A percentile compares a stretch with the other conserved stretches of the same genome.
These are phyloP conservation scores for Harpalus rufipes DNA, from an alignment of 2,888 invertebrate species.

Conservation along the genomic window DNA sequence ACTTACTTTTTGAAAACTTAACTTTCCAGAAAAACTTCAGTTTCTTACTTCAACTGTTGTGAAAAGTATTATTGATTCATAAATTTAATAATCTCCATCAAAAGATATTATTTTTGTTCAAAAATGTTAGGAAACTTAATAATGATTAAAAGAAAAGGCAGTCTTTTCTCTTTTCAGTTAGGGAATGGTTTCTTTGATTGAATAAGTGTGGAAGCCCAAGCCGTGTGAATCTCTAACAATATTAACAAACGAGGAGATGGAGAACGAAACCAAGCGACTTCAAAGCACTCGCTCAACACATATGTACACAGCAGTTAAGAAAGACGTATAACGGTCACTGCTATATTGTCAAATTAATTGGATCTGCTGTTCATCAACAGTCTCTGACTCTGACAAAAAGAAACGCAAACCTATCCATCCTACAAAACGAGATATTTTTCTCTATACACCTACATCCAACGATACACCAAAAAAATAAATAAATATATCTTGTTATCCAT, in stretches of 20 bases:
- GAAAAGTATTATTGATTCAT: neutral
- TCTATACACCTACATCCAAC: neutral
- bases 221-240: constrained; percentile 1
- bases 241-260: constrained; percentile 32
- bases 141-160: constrained; percentile 17
- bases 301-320: constrained; percentile 45
- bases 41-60: neutral
- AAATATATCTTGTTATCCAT: neutral
- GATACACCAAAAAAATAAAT: neutral
- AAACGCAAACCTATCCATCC: neutral
- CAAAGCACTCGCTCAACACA: constrained; percentile 44
- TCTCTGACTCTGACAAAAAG: neutral
- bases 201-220: constrained; percentile 28
- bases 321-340: constrained; percentile 42
- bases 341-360: constrained; percentile 50
- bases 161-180: neutral
- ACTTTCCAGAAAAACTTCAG: too few species aligned
- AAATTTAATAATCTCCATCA: neutral
- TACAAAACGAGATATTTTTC: neutral
- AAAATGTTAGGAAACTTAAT: constrained; percentile 13
- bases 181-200: neutral
- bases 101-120: neutral
- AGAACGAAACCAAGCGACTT: constrained; percentile 34
- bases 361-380: constrained; percentile 45
- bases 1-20: too few species aligned